These are phyloP conservation scores for Cyanistes caeruleus DNA, from an alignment of 2,113 vertebrate genomes.

Conservation along the genomic window DNA sequence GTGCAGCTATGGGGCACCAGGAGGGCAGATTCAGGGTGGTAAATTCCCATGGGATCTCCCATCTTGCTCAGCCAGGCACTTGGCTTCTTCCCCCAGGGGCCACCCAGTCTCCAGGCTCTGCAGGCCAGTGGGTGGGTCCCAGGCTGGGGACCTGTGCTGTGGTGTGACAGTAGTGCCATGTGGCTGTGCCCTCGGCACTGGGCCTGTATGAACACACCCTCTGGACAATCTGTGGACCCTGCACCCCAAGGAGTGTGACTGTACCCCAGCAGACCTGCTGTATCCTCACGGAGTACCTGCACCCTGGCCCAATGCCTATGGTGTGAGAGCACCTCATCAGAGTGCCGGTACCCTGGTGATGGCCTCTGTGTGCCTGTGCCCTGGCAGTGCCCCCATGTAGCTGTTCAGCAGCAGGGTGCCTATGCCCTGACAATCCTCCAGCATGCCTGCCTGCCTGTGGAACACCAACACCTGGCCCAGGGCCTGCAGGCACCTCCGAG, in stretches of 20 bases:
- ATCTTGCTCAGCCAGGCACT: neutral
- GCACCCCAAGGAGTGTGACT: neutral
- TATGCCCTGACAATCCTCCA: neutral
- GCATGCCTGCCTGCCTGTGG: accelerated
- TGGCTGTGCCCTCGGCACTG: neutral
- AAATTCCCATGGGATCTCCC: neutral
- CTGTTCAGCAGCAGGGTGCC: neutral
- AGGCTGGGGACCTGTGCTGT: neutral
- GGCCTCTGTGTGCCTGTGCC: neutral
- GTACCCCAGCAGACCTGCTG: neutral
- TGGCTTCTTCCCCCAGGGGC: neutral
- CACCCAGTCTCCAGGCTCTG: neutral
- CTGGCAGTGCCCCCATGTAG: neutral
- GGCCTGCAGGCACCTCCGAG: neutral
- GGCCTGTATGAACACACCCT: neutral
- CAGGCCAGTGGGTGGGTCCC: no score
- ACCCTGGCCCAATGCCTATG: accelerated
- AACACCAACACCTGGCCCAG: neutral
- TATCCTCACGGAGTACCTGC: neutral
- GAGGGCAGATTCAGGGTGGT: neutral
- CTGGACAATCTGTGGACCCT: neutral
- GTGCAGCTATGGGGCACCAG: accelerated
- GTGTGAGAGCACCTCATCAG: neutral
- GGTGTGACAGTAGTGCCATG: neutral
- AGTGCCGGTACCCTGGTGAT: neutral